These are phyloP conservation scores for Caenorhabditis macrosperma DNA, from an alignment of 2,888 invertebrate genomes.

Conservation along the genomic window DNA sequence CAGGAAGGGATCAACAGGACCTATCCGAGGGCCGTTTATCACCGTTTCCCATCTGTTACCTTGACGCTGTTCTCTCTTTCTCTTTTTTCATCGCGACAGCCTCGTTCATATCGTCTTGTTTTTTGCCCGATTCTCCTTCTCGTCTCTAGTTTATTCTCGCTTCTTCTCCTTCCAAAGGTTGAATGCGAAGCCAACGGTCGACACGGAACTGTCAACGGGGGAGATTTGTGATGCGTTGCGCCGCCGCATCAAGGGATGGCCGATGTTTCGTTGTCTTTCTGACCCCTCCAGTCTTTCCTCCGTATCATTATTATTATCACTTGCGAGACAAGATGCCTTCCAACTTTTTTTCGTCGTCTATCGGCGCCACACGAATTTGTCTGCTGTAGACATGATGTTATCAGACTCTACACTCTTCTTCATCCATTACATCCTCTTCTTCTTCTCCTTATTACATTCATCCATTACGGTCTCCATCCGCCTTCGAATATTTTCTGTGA, in stretches of 20 bases:
- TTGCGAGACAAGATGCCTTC: no score
- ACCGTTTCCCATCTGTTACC: slow-evolving; percentile 39
- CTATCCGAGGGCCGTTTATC: slow-evolving; percentile 20
- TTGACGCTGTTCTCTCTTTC: slow-evolving; percentile 25
- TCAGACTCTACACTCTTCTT: not conserved
- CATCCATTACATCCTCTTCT: not conserved
- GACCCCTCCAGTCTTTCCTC: not conserved
- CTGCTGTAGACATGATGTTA: not conserved
- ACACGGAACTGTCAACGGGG: not conserved
- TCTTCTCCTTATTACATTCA: not conserved
- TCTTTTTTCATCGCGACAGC: not conserved
- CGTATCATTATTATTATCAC: slow-evolving; percentile 2
- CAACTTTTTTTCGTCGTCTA: not conserved
- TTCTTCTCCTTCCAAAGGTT: not conserved
- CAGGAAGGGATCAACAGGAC: slow-evolving; percentile 31
- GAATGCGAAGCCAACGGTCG: not conserved
- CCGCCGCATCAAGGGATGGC: not conserved
- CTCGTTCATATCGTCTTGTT: not conserved
- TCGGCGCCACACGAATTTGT: not conserved
- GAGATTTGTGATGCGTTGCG: slow-evolving; percentile 5
- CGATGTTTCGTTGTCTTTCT: slow-evolving; percentile 13
- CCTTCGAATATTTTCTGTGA: not conserved
- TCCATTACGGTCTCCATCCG: not conserved
- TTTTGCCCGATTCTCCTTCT: not conserved
- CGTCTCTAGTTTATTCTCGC: not conserved